These are phyloP conservation scores for Odiellus spinosus DNA, from an alignment of 2,888 invertebrate species.

Conservation along the genomic window DNA sequence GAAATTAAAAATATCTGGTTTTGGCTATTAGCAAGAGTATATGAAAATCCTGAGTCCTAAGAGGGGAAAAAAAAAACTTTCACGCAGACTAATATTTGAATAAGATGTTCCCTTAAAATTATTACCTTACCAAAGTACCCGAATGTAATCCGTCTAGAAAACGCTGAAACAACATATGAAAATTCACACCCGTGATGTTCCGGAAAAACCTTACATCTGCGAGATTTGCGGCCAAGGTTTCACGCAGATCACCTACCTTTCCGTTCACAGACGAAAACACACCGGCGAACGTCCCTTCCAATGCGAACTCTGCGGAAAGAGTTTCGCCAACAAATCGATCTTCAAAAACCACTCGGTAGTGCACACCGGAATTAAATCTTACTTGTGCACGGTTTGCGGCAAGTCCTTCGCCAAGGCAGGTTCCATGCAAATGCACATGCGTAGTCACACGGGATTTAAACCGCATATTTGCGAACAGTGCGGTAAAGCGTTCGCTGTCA, in stretches of 20 bases:
- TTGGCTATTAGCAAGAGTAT: too few relatives aligned
- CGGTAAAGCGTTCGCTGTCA: background rate
- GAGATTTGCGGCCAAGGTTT: background rate
- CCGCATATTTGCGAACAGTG: conserved; percentile 15
- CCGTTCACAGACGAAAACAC: background rate
- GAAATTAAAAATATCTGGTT: too few relatives aligned
- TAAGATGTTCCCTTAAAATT: too few relatives aligned
- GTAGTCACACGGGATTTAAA: background rate
- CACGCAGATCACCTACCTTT: background rate
- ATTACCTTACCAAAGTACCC: too few relatives aligned
- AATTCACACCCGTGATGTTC: too few relatives aligned
- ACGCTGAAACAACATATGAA: too few relatives aligned
- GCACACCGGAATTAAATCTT: conserved; percentile 2
- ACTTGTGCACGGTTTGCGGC: conserved; percentile 7
- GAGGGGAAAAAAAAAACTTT: too few relatives aligned
- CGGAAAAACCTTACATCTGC: background rate
- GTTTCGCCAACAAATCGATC: background rate
- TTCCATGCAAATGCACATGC: conserved; percentile 17
- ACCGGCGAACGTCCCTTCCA: background rate
- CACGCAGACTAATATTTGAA: too few relatives aligned
- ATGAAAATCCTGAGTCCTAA: too few relatives aligned
- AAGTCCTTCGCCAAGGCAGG: conserved; percentile 6
- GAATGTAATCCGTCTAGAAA: too few relatives aligned
- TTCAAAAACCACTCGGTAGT: background rate
- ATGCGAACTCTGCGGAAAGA: background rate